These are phyloP conservation scores for Listrodromus nycthemerus DNA, from an alignment of 2,888 invertebrate species.

Conservation along the genomic window DNA sequence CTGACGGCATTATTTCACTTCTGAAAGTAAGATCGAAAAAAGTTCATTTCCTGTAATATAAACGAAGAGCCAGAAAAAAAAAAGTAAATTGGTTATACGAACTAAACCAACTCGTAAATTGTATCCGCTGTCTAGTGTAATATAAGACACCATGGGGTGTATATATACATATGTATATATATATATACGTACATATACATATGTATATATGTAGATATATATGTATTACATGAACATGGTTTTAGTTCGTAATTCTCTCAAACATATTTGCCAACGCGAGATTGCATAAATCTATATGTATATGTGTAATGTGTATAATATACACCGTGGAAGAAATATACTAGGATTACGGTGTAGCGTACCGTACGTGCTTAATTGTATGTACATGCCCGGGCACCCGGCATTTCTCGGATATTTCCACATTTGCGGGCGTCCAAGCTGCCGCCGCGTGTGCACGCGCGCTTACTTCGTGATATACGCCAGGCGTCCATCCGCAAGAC, in stretches of 20 bases:
- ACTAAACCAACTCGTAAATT: slow-evolving; percentile 40
- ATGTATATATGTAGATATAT: slow-evolving; percentile 10
- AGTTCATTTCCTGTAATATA: not conserved
- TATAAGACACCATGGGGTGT: slow-evolving; percentile 20
- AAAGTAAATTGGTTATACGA: slow-evolving; percentile 30
- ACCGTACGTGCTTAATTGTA: slow-evolving; percentile 63
- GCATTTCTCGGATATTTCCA: slow-evolving; percentile 62
- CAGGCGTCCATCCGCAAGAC: slow-evolving; percentile 17
- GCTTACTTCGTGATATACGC: slow-evolving; percentile 4
- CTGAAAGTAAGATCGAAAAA: not conserved
- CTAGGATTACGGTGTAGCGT: slow-evolving; percentile 18
- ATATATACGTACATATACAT: slow-evolving; percentile 10
- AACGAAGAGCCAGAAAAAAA: not conserved
- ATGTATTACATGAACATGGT: slow-evolving; percentile 28
- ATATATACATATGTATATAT: slow-evolving; percentile 12
- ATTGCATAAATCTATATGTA: slow-evolving; percentile 40
- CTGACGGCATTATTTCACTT: not conserved
- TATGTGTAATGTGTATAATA: slow-evolving; percentile 24
- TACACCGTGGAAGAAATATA: slow-evolving; percentile 17
- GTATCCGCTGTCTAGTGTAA: slow-evolving; percentile 42
- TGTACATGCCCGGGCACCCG: slow-evolving; percentile 49
- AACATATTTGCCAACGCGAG: slow-evolving; percentile 59
- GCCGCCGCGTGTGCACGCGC: not conserved
- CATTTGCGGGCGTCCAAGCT: slow-evolving; percentile 45
- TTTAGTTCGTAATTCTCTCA: slow-evolving; percentile 55